phyloP scores from a whole-genome alignment of 2,888 invertebrate species.

The Patella pellucida region DNA sequence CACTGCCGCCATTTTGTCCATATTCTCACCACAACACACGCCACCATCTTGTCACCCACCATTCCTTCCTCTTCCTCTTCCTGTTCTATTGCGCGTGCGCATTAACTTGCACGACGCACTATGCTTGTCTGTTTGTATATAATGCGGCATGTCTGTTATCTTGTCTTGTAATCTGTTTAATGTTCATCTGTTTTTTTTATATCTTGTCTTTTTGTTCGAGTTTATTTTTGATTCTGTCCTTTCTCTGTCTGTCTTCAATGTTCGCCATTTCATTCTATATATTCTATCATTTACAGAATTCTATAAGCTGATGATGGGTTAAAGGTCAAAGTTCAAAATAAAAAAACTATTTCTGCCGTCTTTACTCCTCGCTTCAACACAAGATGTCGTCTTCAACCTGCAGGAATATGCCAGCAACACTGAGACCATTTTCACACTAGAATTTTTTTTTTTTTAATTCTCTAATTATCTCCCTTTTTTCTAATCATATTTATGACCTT shows the following conservation, averaged over 20 bases:
- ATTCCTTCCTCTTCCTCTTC: slow-evolving; percentile 17
- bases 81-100: slow-evolving; percentile 4
- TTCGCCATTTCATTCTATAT: slow-evolving; percentile 13
- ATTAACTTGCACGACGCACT: slow-evolving; percentile 7
- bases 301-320: slow-evolving; percentile 1
- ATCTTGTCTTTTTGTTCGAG: neutral
- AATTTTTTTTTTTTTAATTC: no score
- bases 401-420: no score
- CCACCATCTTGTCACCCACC: slow-evolving; percentile 10
- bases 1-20: neutral
- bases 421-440: no score
- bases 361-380: neutral
- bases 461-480: no score
- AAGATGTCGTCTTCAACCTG: no score
- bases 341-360: neutral
- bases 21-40: neutral
- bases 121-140: slow-evolving; percentile 6
- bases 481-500: no score
- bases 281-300: slow-evolving; percentile 4
- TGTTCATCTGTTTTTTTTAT: slow-evolving; percentile 12
- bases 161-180: neutral
- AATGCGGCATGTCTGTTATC: neutral
- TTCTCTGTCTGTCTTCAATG: slow-evolving; percentile 13
- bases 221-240: slow-evolving; percentile 10
- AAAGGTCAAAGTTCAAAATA: neutral